Conservation (phyloP, 2,888 invertebrate genomes). For the Sipha maydis region DNA sequence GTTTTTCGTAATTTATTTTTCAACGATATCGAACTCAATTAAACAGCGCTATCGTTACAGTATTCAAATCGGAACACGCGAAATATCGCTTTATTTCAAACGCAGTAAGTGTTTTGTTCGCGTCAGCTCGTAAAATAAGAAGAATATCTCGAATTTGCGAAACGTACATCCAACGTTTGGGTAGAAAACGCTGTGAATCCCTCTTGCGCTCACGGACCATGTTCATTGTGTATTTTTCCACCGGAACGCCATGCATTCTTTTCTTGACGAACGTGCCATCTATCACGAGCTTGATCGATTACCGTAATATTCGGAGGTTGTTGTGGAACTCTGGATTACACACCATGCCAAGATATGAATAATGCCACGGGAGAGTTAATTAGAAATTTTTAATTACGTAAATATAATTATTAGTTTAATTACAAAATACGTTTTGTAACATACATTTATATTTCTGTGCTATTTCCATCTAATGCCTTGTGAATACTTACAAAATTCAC, state of each 20-base stretch:
- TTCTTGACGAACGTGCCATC: background rate
- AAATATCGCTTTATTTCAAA: no score
- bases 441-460: background rate
- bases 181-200: background rate
- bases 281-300: slow-evolving; percentile 17
- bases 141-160: background rate
- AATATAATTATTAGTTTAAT: background rate
- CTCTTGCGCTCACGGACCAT: background rate
- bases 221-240: slow-evolving; percentile 21
- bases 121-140: background rate
- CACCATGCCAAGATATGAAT: background rate
- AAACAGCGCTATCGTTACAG: no score
- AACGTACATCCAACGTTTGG: background rate
- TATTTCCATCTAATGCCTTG: background rate
- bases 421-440: background rate
- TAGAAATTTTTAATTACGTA: background rate
- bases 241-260: background rate
- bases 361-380: background rate
- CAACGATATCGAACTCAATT: no score
- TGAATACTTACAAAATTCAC: background rate
- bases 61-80: no score
- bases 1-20: no score
- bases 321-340: background rate
- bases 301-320: background rate
- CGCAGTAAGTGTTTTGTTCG: no score